These are phyloP conservation scores for Latrodectus hesperus DNA, from an alignment of 2,888 invertebrate genomes.

Conservation along the genomic window DNA sequence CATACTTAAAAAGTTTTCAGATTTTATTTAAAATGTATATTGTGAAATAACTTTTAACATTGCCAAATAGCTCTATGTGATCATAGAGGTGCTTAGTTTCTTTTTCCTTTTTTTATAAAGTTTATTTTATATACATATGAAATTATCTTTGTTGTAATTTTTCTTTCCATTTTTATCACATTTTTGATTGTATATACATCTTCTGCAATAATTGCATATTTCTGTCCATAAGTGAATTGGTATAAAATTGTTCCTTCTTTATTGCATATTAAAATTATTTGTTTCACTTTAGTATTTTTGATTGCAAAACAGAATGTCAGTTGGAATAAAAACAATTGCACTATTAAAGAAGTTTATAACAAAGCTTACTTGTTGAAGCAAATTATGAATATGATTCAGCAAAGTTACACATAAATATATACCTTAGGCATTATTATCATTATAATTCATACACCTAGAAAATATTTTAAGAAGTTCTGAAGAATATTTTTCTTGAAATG, in stretches of 20 bases:
- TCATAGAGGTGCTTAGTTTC: not conserved
- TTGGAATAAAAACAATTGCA: not conserved
- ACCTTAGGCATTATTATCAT: too few relatives aligned
- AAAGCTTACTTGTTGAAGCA: not conserved
- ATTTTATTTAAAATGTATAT: not conserved
- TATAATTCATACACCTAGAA: too few relatives aligned
- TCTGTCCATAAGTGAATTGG: constrained; percentile 53
- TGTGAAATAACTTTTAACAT: constrained; percentile 1
- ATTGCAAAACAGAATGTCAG: not conserved
- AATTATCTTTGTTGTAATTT: constrained; percentile 1
- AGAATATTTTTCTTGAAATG: too few relatives aligned
- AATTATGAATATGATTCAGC: too few relatives aligned
- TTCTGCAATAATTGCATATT: constrained; percentile 57
- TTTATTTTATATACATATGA: constrained; percentile 13
- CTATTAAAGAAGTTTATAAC: not conserved
- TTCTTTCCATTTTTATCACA: constrained; percentile 30
- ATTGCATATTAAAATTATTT: constrained; percentile 31
- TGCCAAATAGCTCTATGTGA: not conserved
- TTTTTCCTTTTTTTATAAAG: not conserved
- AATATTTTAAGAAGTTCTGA: too few relatives aligned
- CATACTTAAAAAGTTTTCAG: not conserved
- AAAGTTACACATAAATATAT: too few relatives aligned
- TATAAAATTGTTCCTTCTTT: constrained; percentile 58
- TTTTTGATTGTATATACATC: constrained; percentile 59
- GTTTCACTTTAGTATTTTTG: not conserved